Evolutionary conservation across 1,140 invertebrate genomes (phyloP).

Genomic region (Brachionus calyciflorus): DNA sequence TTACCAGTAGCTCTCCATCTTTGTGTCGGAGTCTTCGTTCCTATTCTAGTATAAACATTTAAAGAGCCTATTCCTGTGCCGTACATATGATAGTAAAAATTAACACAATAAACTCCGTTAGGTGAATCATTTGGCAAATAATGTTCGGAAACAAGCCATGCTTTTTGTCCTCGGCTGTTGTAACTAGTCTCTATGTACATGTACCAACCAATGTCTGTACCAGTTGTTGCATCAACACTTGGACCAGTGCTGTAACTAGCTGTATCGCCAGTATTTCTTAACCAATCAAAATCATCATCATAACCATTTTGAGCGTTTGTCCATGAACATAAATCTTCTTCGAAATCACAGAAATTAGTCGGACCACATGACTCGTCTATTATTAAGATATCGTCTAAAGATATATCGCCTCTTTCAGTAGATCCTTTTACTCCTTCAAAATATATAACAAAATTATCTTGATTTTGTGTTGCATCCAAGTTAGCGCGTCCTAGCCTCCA

Average conservation of each 20-base stretch:
- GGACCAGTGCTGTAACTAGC: conserved; percentile 53
- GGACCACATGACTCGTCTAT: conserved; percentile 53
- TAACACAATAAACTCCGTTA: conserved; percentile 26
- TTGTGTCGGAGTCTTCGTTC: neutral
- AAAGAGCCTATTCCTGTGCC: conserved; percentile 18
- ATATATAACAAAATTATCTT: conserved; percentile 58
- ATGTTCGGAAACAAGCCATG: conserved; percentile 56
- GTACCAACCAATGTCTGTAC: conserved; percentile 55
- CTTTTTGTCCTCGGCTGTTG: conserved; percentile 51
- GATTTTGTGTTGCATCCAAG: conserved; percentile 47
- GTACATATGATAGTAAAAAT: conserved; percentile 43
- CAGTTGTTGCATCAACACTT: conserved; percentile 67
- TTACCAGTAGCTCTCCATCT: conserved; percentile 24
- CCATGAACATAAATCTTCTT: conserved; percentile 70
- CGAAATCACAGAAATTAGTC: conserved; percentile 44
- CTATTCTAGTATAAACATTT: conserved; percentile 1
- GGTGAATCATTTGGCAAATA: conserved; percentile 48
- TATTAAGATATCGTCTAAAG: conserved; percentile 51
- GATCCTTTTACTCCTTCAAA: conserved; percentile 68
- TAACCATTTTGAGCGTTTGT: conserved; percentile 65
- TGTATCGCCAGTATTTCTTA: conserved; percentile 50
- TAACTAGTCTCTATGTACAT: conserved; percentile 54
- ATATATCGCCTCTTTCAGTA: conserved; percentile 64
- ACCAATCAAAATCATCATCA: conserved; percentile 57
- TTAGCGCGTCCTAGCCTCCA: conserved; percentile 53